These are phyloP conservation scores for Aspidiotus rigidus DNA, from an alignment of 2,888 invertebrate genomes.

Conservation along the genomic window DNA sequence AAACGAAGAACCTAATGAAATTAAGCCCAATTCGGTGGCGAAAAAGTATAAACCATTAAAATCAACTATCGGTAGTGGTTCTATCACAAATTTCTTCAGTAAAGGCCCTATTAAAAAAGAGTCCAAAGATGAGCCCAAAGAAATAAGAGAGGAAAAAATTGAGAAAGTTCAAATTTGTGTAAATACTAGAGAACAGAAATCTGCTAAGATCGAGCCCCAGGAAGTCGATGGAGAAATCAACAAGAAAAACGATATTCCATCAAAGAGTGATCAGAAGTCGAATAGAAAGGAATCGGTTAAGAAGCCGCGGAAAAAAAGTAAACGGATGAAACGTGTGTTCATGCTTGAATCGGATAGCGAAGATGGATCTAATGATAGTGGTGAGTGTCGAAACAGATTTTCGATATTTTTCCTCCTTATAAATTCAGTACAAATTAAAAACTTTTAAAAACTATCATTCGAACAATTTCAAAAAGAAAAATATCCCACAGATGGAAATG, in stretches of 20 bases:
- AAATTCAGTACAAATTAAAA: no score
- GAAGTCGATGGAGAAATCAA: background rate
- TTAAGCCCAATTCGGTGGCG: background rate
- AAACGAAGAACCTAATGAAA: background rate
- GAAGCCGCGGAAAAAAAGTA: background rate
- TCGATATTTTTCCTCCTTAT: no score
- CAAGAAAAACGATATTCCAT: background rate
- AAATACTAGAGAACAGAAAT: no score
- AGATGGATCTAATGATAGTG: background rate
- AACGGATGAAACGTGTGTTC: background rate
- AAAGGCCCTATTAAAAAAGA: background rate
- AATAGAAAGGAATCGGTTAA: background rate
- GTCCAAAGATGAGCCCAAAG: background rate
- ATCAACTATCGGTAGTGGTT: background rate
- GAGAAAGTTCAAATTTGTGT: no score
- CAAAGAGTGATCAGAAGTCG: background rate
- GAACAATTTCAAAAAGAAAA: no score
- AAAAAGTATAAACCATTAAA: background rate
- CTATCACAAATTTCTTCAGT: background rate
- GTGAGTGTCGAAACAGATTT: background rate
- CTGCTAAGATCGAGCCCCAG: background rate
- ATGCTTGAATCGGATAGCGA: background rate
- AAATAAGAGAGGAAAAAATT: background rate
- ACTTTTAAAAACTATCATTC: no score
- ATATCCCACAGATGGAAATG: no score